A percentile compares a stretch with the other conserved stretches of the same genome.
phyloP scores from a whole-genome alignment of 2,888 invertebrate genomes.

The Lycaena phlaeas region DNA sequence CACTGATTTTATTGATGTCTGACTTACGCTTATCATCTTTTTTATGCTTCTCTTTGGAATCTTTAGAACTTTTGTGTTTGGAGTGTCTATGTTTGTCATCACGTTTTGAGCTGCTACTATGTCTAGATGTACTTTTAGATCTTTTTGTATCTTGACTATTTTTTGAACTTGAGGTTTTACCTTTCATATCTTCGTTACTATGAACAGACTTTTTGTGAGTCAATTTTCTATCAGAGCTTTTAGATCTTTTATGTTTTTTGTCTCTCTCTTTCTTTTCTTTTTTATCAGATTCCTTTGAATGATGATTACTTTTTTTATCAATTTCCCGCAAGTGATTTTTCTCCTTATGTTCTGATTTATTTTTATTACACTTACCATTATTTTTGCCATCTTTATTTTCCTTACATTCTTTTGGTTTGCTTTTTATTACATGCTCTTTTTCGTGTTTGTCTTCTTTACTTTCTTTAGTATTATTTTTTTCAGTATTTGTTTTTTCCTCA shows the following conservation, averaged over 20 bases:
- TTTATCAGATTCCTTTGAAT: conserved; percentile 26
- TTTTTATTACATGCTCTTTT: conserved; percentile 10
- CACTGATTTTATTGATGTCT: conserved; percentile 21
- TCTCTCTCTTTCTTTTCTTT: conserved; percentile 31
- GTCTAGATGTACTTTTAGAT: conserved; percentile 16
- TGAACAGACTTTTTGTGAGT: conserved; percentile 45
- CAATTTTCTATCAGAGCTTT: conserved; percentile 35
- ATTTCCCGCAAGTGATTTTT: conserved; percentile 23
- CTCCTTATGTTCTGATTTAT: conserved; percentile 25
- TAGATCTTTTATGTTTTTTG: conserved; percentile 28
- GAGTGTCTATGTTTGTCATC: conserved; percentile 32
- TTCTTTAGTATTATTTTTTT: conserved; percentile 14
- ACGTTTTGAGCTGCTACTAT: conserved; percentile 28
- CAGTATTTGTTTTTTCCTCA: conserved; percentile 44
- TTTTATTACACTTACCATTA: conserved; percentile 27
- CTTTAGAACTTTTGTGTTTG: conserved; percentile 34
- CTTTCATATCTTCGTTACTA: conserved; percentile 35
- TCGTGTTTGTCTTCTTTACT: conserved; percentile 17
- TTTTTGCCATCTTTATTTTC: conserved; percentile 18
- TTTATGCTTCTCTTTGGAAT: conserved; percentile 34
- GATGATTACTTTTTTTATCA: conserved; percentile 23
- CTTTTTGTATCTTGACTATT: conserved; percentile 10
- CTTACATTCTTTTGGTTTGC: conserved; percentile 17
- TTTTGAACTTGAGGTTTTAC: conserved; percentile 26
- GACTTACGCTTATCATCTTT: conserved; percentile 29